Conservation (phyloP, 1,140 invertebrate species). For the Acyrthosiphon pisum region DNA sequence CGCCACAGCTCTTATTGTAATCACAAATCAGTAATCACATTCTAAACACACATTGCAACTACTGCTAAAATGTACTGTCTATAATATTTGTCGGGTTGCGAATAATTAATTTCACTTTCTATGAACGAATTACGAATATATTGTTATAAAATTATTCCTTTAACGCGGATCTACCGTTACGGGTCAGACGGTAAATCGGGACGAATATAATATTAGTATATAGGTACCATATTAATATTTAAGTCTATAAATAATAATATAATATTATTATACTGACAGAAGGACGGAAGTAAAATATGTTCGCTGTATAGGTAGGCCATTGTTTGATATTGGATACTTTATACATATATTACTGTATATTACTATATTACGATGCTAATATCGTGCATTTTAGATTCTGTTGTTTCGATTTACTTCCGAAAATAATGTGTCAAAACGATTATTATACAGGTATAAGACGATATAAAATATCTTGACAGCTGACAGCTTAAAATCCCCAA, state of each 20-base stretch:
- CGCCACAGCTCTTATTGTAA: neutral
- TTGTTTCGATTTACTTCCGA: neutral
- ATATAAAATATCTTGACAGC: neutral
- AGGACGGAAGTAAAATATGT: constrained; percentile 5
- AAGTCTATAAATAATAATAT: neutral
- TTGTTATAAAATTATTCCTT: constrained; percentile 7
- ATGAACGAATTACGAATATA: neutral
- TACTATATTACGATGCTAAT: neutral
- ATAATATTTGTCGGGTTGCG: neutral
- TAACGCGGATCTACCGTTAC: neutral
- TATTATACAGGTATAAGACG: neutral
- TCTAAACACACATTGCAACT: neutral
- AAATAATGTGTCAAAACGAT: neutral
- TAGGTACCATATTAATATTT: too few relatives aligned
- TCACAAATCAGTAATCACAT: neutral
- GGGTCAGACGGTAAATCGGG: neutral
- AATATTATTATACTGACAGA: neutral
- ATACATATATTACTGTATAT: neutral
- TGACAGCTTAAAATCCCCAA: neutral
- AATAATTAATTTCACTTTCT: constrained; percentile 41
- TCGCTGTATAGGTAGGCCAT: neutral
- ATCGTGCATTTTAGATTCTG: neutral
- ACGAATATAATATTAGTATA: neutral
- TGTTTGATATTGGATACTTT: neutral
- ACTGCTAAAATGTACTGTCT: neutral